Evolutionary conservation across 1,140 invertebrate genomes (phyloP), one percentile per base, ranked within the genome.

Genomic region (Macrotrachela quadricornifera): DNA sequence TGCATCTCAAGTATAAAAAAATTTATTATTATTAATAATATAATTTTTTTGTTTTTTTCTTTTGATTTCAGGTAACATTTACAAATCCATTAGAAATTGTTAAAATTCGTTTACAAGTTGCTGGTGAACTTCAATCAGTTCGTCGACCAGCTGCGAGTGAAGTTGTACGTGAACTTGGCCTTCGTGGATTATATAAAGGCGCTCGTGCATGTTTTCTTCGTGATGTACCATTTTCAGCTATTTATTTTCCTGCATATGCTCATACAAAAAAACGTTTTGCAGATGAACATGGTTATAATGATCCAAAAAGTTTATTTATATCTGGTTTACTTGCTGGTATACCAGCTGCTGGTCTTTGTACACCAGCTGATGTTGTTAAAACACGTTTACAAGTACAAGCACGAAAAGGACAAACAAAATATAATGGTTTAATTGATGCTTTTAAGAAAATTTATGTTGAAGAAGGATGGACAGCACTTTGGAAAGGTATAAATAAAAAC

Each of bases 41-140:
- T n/a, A n/a, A n/a, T n/a, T n/a, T n/a, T n/a, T n/a, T n/a, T n/a
- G n/a, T n/a, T n/a, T n/a, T n/a, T 30, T 30, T 30, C 21, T 30
- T 4, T 4, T 30, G 21, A 4, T 30, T 30, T 30, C 8, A 30
- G 21, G 21, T 30, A 12, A 66, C 97, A 58, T 97, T 99, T 65
- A 99, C 92, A 13, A 99, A 97, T 76, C 92, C 92, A 0, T 69
- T 97, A 56, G 92, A 99, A 75, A 97, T 97, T 58, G 91, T 99
- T 0, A 99, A 97, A 74, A 97, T 99, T 66, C 79, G 92, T 9
- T 71, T 99, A 6, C 94, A 99, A 77, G 90, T 97, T 39, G 91
- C 92, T 3, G 92, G 92, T 14, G 92, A 97, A 73, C 86, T 97
- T 57, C 38, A 79, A 75, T 0, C 48, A 58, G 11, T 57, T 61